Percentiles rank a stretch among this genome's conserved stretches.
Conservation (phyloP, 2,888 invertebrate species). For the Tachina grossa region DNA sequence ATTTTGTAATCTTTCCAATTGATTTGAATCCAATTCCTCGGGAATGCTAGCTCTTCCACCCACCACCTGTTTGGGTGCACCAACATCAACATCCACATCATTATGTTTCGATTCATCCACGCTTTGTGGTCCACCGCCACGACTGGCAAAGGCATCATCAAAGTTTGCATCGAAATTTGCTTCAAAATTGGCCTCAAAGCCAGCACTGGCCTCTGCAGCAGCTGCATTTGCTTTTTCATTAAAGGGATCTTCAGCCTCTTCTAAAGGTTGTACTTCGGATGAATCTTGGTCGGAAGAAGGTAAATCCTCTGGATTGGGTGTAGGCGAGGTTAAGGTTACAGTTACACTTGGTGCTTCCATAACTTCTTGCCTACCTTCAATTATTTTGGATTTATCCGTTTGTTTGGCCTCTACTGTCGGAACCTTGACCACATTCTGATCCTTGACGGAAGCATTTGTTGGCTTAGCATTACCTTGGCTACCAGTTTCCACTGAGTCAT, state of each 20-base stretch:
- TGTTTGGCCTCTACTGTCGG: constrained; percentile 64
- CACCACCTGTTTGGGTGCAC: constrained; percentile 87
- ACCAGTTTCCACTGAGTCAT: constrained; percentile 55
- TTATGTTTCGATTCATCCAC: constrained; percentile 75
- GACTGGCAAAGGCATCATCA: constrained; percentile 83
- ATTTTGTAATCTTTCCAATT: constrained; percentile 93
- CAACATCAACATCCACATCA: constrained; percentile 78
- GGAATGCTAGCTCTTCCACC: constrained; percentile 93
- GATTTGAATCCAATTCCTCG: constrained; percentile 94
- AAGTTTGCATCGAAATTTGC: constrained; percentile 83
- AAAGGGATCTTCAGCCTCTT: constrained; percentile 79
- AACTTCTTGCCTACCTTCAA: constrained; percentile 76
- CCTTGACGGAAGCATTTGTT: constrained; percentile 61
- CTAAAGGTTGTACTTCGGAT: constrained; percentile 75
- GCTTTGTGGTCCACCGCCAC: constrained; percentile 70
- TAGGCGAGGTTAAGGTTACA: constrained; percentile 75
- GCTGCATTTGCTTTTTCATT: constrained; percentile 76
- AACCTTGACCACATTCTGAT: constrained; percentile 67
- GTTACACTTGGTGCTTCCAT: constrained; percentile 70
- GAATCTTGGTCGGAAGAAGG: constrained; percentile 77
- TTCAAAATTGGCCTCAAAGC: constrained; percentile 78
- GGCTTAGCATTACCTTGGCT: constrained; percentile 59
- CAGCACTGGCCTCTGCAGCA: constrained; percentile 66
- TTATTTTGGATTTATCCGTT: constrained; percentile 70
- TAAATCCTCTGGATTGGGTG: constrained; percentile 74